Evolutionary conservation across 1,140 invertebrate species (phyloP).

Genomic region (Periplaneta americana): DNA sequence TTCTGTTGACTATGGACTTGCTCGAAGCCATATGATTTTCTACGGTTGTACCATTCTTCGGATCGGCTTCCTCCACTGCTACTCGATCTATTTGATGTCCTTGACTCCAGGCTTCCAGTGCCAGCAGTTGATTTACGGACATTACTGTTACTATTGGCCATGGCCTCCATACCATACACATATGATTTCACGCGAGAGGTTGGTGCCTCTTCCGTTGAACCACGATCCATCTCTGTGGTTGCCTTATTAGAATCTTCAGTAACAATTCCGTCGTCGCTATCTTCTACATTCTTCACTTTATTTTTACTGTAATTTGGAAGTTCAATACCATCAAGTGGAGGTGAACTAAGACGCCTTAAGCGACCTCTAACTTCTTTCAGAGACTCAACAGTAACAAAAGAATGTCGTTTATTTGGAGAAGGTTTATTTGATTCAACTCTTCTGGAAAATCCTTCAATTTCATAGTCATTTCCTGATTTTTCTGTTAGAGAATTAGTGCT

Average conservation of each 20-base stretch:
- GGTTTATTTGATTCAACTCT: neutral
- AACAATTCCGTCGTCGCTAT: conserved; percentile 40
- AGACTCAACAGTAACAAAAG: conserved; percentile 51
- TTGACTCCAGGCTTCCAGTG: conserved; percentile 49
- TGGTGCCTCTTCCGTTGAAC: conserved; percentile 16
- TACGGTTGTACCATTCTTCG: conserved; percentile 60
- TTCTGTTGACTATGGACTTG: conserved; percentile 45
- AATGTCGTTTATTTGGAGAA: conserved; percentile 21
- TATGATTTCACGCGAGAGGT: conserved; percentile 34
- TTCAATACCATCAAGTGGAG: neutral
- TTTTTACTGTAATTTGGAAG: neutral
- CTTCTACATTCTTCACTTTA: conserved; percentile 23
- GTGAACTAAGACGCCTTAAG: conserved; percentile 33
- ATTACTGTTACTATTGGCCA: conserved; percentile 27
- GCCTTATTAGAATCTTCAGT: conserved; percentile 27
- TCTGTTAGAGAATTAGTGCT: neutral
- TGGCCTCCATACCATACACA: conserved; percentile 38
- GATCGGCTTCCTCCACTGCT: conserved; percentile 36
- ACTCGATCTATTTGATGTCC: conserved; percentile 35
- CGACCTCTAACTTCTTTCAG: conserved; percentile 49
- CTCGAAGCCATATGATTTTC: conserved; percentile 70
- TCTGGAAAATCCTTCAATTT: neutral
- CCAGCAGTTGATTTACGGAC: conserved; percentile 33
- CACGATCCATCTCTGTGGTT: conserved; percentile 17
- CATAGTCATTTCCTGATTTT: neutral